Percentiles rank a stretch among this genome's conserved stretches.
These are phyloP conservation scores for Griposia aprilina DNA, from an alignment of 2,888 invertebrate genomes.

Conservation along the genomic window DNA sequence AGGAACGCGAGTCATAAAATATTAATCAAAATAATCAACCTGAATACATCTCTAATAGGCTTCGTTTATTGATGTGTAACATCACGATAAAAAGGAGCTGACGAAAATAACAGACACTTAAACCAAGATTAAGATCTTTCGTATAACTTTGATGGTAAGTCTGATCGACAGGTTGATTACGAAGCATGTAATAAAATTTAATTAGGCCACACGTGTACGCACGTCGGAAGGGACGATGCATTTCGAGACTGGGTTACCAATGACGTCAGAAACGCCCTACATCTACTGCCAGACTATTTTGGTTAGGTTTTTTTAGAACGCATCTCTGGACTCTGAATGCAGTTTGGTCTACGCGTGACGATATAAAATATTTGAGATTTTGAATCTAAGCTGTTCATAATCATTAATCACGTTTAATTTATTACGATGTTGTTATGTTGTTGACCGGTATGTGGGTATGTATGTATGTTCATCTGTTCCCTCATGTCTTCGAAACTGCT, in stretches of 20 bases:
- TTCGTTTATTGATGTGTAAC: not conserved
- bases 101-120: constrained; percentile 11
- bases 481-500: too few relatives aligned
- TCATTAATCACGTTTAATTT: constrained; percentile 19
- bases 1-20: constrained; percentile 3
- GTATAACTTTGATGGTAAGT: constrained; percentile 17
- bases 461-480: too few relatives aligned
- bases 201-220: constrained; percentile 78
- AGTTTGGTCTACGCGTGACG: constrained; percentile 51
- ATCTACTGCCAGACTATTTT: constrained; percentile 73
- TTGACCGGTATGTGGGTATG: too few relatives aligned
- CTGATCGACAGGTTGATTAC: constrained; percentile 52
- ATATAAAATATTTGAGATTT: constrained; percentile 39
- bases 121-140: constrained; percentile 26
- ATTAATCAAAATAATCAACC: constrained; percentile 9
- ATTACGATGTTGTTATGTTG: too few relatives aligned
- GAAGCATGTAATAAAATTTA: constrained; percentile 69
- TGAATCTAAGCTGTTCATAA: not conserved
- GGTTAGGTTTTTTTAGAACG: constrained; percentile 66
- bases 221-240: constrained; percentile 80
- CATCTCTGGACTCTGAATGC: constrained; percentile 58
- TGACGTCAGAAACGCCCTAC: constrained; percentile 85
- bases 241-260: constrained; percentile 77
- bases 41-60: not conserved
- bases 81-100: constrained; percentile 8